Evolutionary conservation across 2,797 vertebrate genomes (phyloP), one percentile per base, ranked within the genome.

Genomic region (Hemibagrus guttatus): DNA sequence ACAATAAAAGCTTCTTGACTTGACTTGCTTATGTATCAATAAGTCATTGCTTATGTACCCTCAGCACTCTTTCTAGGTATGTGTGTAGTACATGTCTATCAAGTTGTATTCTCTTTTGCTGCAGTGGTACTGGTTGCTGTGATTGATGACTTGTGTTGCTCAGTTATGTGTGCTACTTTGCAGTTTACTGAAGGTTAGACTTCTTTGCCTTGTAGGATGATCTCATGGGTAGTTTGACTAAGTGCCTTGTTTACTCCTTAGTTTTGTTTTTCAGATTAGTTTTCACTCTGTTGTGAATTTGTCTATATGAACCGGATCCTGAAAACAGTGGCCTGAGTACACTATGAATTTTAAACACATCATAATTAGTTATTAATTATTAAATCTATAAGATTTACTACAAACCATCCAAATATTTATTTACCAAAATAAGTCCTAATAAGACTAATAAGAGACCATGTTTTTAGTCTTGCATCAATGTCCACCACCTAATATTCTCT

Each of bases 131-230:
- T 12, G 14, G 12, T 49, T 75, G 16, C 6, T 23, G 26, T 68
- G 69, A 84, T 74, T 39, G 71, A 75, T 75, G 35, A 28, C 56
- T 58, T 39, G 23, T 82, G 16, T 17, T 72, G 26, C 69, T 61
- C 68, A 31, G 64, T 9, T 56, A 72, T 13, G 7, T 71, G 26
- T 26, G 28, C 49, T 61, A 46, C 68, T 74, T 66, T 74, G 35
- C 31, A 59, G n/a, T 49, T 8, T 28, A 28, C 31, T 63, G 58
- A 75, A 31, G 35, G 21, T 63, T 74, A 46, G 23, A 21, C 16
- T 59, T 39, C 56, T 42, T 80, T 26, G 6, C 21, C 35, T 61
- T 81, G 23, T 80, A 42, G 23, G 2, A 61, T 61, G 61, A 59
- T 26, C 58, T 63, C 78, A 56, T 16, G 42, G 69, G 2, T 6